These are phyloP conservation scores for Brachypodius melanocephalos DNA, from an alignment of 2,113 vertebrate genomes.

Conservation along the genomic window DNA sequence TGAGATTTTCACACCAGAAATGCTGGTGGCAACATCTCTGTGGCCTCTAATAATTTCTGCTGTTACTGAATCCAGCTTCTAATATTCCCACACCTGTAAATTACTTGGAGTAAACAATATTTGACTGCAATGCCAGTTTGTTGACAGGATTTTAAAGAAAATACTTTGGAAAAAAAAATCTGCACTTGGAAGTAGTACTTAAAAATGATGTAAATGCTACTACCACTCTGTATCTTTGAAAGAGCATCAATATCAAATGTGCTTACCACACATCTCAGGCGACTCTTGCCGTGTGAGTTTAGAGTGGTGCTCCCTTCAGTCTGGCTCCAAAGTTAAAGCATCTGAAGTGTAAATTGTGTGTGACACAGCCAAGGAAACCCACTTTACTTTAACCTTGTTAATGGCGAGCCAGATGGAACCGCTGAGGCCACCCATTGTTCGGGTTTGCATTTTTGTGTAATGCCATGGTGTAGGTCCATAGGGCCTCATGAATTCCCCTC, in stretches of 20 bases:
- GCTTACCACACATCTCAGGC: background rate
- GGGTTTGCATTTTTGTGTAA: constrained; percentile 63
- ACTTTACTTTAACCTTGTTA: constrained; percentile 70
- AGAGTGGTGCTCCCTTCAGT: background rate
- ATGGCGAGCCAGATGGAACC: constrained; percentile 55
- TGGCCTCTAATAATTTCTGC: background rate
- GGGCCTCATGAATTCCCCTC: constrained; percentile 65
- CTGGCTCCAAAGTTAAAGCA: constrained; percentile 47
- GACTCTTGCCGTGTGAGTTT: background rate
- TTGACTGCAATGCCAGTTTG: background rate
- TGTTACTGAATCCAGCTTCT: background rate
- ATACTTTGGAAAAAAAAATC: background rate
- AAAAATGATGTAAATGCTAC: background rate
- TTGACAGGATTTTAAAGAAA: background rate
- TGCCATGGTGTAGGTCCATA: constrained; percentile 67
- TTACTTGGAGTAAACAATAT: background rate
- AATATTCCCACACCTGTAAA: background rate
- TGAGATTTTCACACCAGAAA: background rate
- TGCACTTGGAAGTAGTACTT: background rate
- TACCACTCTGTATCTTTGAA: background rate
- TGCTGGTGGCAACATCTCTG: background rate
- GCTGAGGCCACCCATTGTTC: constrained; percentile 68
- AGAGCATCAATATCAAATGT: background rate
- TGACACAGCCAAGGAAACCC: constrained; percentile 54
- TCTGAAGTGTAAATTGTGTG: constrained; percentile 59